A percentile compares a stretch with the other conserved stretches of the same genome.
phyloP scores from a whole-genome alignment of 2,797 vertebrate genomes.

The Pangasius sanitwongsei region DNA sequence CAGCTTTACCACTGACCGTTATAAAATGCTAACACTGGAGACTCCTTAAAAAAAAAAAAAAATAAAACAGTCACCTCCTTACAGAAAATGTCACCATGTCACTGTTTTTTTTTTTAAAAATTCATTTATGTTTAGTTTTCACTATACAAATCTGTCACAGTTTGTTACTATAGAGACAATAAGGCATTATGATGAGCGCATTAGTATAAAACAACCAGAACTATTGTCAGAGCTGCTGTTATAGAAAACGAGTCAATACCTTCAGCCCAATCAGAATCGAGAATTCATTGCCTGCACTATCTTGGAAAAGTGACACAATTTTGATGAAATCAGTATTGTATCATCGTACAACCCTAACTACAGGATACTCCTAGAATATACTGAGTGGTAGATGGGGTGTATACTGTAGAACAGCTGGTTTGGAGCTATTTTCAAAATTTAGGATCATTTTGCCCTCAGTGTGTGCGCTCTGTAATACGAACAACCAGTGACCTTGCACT shows the following conservation, averaged over 20 bases:
- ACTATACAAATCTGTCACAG: neutral
- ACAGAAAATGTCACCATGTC: neutral
- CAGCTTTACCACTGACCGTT: neutral
- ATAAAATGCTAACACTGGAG: neutral
- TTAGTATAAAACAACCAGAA: neutral
- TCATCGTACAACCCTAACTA: neutral
- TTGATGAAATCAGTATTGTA: neutral
- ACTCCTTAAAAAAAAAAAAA: neutral
- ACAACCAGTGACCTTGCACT: constrained; percentile 3
- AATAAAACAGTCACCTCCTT: neutral
- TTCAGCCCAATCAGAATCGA: neutral
- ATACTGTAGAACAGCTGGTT: neutral
- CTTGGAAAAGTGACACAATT: neutral
- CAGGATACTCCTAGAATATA: neutral
- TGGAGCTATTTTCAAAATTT: neutral
- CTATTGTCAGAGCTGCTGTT: neutral
- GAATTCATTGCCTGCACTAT: too few species aligned
- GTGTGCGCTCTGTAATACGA: neutral
- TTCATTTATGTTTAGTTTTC: neutral
- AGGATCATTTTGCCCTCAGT: neutral
- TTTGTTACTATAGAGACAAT: neutral
- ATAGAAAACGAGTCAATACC: neutral
- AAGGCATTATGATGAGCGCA: neutral
- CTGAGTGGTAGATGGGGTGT: neutral
- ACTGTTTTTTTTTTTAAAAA: neutral